Evolutionary conservation across 2,888 invertebrate genomes (phyloP).

Genomic region (Bellardia pandia): DNA sequence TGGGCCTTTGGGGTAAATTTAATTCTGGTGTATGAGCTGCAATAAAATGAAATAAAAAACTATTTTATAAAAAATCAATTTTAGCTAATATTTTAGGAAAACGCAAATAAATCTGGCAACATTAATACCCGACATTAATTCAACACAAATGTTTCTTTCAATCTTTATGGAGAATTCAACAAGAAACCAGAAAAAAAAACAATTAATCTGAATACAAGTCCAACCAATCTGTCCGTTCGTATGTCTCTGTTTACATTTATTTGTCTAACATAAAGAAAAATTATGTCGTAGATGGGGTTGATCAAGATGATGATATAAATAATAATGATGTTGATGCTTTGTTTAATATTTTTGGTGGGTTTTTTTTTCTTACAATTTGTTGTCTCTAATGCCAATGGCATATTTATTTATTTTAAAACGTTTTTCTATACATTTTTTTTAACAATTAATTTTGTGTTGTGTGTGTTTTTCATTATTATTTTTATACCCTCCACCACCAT

Average conservation of each 20-base stretch:
- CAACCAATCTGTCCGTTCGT: background rate
- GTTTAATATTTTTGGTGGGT: constrained; percentile 9
- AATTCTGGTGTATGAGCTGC: constrained; percentile 76
- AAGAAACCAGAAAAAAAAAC: constrained; percentile 16
- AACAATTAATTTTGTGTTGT: background rate
- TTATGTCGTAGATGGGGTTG: background rate
- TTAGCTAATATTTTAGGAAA: background rate
- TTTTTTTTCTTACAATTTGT: constrained; percentile 48
- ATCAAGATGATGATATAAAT: background rate
- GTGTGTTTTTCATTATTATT: background rate
- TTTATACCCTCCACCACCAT: background rate
- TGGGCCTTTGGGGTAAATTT: constrained; percentile 82
- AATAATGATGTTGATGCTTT: constrained; percentile 22
- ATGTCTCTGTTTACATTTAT: background rate
- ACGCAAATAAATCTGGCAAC: background rate
- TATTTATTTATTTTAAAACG: constrained; percentile 34
- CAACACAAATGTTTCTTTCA: constrained; percentile 45
- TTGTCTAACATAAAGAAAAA: constrained; percentile 1
- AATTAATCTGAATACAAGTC: background rate
- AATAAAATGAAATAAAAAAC: constrained; percentile 10
- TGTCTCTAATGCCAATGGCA: constrained; percentile 32
- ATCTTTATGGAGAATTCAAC: constrained; percentile 17
- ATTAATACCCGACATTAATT: background rate
- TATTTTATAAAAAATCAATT: background rate
- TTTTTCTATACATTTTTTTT: constrained; percentile 4